Evolutionary conservation across 2,113 vertebrate genomes (phyloP).

Genomic region (Pangasianodon gigas): DNA sequence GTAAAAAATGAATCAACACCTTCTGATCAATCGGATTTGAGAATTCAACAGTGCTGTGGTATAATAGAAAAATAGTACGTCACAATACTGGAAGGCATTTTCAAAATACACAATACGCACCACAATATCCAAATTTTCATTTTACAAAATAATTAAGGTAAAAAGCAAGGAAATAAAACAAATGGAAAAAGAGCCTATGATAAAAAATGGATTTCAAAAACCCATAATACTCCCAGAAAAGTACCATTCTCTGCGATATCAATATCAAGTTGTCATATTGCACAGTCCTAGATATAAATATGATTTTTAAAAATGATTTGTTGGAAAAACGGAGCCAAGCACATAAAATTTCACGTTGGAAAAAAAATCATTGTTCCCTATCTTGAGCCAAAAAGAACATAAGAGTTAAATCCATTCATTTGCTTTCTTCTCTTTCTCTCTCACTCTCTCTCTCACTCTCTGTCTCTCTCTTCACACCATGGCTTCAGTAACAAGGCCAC

Average conservation of each 20-base stretch:
- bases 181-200: neutral
- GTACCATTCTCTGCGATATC: neutral
- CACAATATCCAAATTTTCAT: neutral
- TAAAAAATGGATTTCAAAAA: neutral
- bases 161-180: neutral
- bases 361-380: neutral
- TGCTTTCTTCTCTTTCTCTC: neutral
- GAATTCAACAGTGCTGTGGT: neutral
- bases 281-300: neutral
- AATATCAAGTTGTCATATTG: neutral
- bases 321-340: neutral
- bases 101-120: neutral
- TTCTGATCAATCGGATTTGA: neutral
- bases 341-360: neutral
- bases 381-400: neutral
- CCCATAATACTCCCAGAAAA: neutral
- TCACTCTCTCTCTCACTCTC: constrained; percentile 2
- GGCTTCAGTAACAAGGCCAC: constrained; percentile 49
- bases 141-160: neutral
- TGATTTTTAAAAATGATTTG: neutral
- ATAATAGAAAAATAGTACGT: neutral
- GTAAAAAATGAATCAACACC: neutral
- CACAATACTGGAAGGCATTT: neutral
- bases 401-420: neutral
- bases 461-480: constrained; percentile 31